Evolutionary conservation across 2,888 invertebrate species (phyloP), one percentile per base, ranked within the genome.

Genomic region (Andrena flavipes): DNA sequence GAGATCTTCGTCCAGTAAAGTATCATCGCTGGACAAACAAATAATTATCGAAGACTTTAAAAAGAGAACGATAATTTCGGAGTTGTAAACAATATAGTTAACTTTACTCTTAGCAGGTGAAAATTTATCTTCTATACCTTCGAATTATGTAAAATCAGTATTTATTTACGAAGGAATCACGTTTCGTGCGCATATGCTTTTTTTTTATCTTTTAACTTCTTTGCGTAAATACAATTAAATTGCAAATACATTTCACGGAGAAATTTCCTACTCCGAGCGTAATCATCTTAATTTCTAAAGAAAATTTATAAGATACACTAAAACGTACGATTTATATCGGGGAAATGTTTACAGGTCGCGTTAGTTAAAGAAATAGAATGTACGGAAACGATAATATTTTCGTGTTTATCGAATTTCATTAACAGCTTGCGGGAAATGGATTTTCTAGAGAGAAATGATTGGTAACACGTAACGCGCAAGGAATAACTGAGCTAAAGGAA

Each of bases 1-100:
- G 49, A 94, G 93, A 86, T 94, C 94, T 89, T 94, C 94, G 64
- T 94, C 94, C 91, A 94, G 88, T 71, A 94, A 87, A 49, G 92
- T 92, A 79, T 94, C 94, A 77, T 94, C 94, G 87, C 94, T 94
- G 42, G 42, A 16, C 42, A 84, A 67, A 89, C 86, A 80, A 82
- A 62, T 6, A n/a, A 68, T 42, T 16, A 26, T 60, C 20, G 16
- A 42, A 49, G 20, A 26, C 8, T 10, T 20, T 6, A 56, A 26
- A 56, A 20, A 51, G 13, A 35, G 5, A n/a, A 23, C 1, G 1
- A 49, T 10, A 7, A 30, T 5, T 4, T 2, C 0, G 0, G 2
- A 7, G 26, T 64, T 20, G 10, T 6, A 26, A 51, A 49, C 16
- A 16, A 42, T 59, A 59, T 16, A 6, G 20, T 13, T 13, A 59